A percentile compares a stretch with the other conserved stretches of the same genome.
Evolutionary conservation across 2,888 invertebrate species (phyloP).

Genomic region (Drosophila ustulata): DNA sequence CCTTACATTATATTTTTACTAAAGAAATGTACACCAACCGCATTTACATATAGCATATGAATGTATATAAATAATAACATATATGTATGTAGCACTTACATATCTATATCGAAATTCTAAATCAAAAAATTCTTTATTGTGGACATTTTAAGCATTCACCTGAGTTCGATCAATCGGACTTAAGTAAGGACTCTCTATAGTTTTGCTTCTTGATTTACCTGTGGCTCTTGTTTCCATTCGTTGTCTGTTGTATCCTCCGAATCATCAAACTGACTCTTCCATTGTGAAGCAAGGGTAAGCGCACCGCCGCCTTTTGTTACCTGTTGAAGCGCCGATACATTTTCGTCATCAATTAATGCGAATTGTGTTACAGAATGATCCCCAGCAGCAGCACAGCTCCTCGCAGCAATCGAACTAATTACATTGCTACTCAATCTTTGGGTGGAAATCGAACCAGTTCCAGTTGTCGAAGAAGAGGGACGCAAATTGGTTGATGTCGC

Average conservation of each 20-base stretch:
- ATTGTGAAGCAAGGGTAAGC: slow-evolving; percentile 95
- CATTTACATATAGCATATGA: neutral
- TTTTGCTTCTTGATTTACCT: slow-evolving; percentile 64
- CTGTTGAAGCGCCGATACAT: slow-evolving; percentile 94
- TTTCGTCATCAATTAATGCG: slow-evolving; percentile 96
- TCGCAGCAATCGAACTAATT: slow-evolving; percentile 48
- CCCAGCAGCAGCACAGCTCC: slow-evolving; percentile 86
- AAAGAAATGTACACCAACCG: too few relatives aligned
- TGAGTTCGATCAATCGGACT: slow-evolving; percentile 6
- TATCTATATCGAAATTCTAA: neutral
- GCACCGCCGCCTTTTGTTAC: slow-evolving; percentile 95
- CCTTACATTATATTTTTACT: too few relatives aligned
- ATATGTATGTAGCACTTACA: neutral
- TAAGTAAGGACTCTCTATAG: neutral
- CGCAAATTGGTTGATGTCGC: slow-evolving; percentile 81
- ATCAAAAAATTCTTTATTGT: slow-evolving; percentile 17
- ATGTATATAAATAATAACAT: neutral
- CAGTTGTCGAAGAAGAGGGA: slow-evolving; percentile 71
- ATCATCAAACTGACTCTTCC: slow-evolving; percentile 98
- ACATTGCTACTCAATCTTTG: slow-evolving; percentile 47
- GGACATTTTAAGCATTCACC: slow-evolving; percentile 68
- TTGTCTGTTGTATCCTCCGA: slow-evolving; percentile 97
- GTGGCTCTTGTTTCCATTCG: slow-evolving; percentile 95
- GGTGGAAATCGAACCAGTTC: slow-evolving; percentile 41
- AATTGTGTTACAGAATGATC: slow-evolving; percentile 96